Base-by-base conservation (phyloP, 1,140 invertebrate species). In the Thrips palmi region DNA sequence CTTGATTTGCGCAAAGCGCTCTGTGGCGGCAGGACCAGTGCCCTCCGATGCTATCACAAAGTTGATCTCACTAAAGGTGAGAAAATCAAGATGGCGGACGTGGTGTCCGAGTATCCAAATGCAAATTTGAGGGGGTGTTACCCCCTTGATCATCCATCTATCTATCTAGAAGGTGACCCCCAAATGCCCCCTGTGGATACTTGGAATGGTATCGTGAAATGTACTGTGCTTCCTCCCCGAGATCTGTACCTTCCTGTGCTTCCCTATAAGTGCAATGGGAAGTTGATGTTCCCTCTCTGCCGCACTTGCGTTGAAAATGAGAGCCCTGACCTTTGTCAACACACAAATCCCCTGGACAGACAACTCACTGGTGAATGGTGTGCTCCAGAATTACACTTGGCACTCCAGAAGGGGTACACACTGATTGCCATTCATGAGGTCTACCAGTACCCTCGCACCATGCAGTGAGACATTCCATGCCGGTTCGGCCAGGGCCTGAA, bases 51-150 rank as follows among this genome's bases (percentile, higher is more conserved):
- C n/a, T n/a, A n/a, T n/a, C n/a, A n/a, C n/a, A n/a, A n/a, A n/a
- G n/a, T n/a, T n/a, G n/a, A n/a, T n/a, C n/a, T n/a, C n/a, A n/a
- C n/a, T n/a, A n/a, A n/a, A n/a, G 39, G 36, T 33, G 54, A 59
- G 45, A 48, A 48, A 47, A 57, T 57, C 22, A 42, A 44, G 40
- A 59, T 57, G 36, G 23, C 50, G 1, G 55, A 59, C 41, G 50
- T 58, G 31, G 49, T 46, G 18, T 52, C 47, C n/a, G 39, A 58
- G 1, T 58, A 59, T 41, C 56, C 52, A 8, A 54, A 40, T 17
- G 39, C 52, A 8, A 44, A 43, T 34, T 54, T 52, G 28, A 49
- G 50, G 25, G 47, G 44, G 1, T 45, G 46, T 33, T 58, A 49
- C 43, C 56, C 56, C 3, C 22, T 58, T 11, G 50, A 49, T 15